phyloP scores from a whole-genome alignment of 2,113 vertebrate species.

The Oreotrochilus melanogaster region DNA sequence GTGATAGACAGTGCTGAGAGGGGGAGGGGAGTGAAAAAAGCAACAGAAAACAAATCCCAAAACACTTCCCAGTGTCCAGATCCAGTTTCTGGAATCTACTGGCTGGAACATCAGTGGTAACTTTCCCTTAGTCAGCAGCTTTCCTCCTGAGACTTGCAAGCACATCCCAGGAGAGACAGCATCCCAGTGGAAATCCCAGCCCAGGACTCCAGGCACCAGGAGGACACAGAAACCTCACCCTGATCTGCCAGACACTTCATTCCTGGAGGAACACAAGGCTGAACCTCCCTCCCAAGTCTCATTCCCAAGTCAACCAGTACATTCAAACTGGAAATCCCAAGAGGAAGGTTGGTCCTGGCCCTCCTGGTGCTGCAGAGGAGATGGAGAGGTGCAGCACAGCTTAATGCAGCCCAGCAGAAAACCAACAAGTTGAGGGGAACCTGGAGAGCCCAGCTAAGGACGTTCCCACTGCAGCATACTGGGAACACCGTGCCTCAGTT shows the following conservation, averaged over 20 bases:
- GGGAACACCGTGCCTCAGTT: neutral
- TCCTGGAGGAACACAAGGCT: neutral
- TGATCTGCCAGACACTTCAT: accelerated
- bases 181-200: neutral
- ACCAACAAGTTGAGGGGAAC: neutral
- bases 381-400: neutral
- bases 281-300: neutral
- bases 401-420: neutral
- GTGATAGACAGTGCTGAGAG: neutral
- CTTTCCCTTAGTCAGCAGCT: neutral
- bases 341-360: accelerated
- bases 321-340: neutral
- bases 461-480: accelerated
- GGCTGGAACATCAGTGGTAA: neutral
- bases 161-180: neutral
- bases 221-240: neutral
- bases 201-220: neutral
- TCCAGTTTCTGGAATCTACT: neutral
- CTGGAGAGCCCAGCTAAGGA: neutral
- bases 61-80: neutral
- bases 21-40: neutral
- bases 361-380: neutral
- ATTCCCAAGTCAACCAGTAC: neutral
- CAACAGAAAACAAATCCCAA: neutral
- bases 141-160: neutral